Conservation (phyloP, 2,113 vertebrate genomes). For the Salvelinus alpinus region DNA sequence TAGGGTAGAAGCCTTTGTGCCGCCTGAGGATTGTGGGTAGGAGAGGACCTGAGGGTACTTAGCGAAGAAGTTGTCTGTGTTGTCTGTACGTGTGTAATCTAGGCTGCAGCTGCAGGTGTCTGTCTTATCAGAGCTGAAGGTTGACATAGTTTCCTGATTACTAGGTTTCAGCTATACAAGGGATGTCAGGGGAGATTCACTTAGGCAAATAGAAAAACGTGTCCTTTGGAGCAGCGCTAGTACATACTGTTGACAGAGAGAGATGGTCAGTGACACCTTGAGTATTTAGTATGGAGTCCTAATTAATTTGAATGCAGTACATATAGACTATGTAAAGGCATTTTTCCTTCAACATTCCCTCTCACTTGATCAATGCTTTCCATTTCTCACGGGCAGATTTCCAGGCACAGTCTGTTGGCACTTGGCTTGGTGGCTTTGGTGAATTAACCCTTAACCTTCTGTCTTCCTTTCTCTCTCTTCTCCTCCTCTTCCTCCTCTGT, state of each 20-base stretch:
- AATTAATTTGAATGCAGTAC: not conserved
- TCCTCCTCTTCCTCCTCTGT: constrained; percentile 8
- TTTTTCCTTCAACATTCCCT: constrained; percentile 3
- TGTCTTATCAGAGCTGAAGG: not conserved
- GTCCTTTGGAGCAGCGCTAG: constrained; percentile 5
- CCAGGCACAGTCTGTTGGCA: constrained; percentile 76
- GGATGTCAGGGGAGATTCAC: not conserved
- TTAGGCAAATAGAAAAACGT: constrained; percentile 27
- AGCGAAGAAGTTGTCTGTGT: constrained; percentile 47
- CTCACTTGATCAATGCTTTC: constrained; percentile 72
- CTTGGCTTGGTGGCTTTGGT: constrained; percentile 85
- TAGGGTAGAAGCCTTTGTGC: constrained; percentile 4
- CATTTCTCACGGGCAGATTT: constrained; percentile 66
- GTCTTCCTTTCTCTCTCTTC: constrained; percentile 84
- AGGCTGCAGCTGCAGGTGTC: constrained; percentile 33
- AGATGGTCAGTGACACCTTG: not conserved
- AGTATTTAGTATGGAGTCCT: not conserved
- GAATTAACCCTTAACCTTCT: constrained; percentile 90
- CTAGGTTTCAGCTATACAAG: too few species aligned
- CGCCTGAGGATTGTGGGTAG: not conserved
- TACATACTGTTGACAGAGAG: not conserved
- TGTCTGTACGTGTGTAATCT: constrained; percentile 36
- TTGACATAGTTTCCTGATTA: too few species aligned
- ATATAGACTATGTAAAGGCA: not conserved
- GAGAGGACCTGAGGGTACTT: constrained; percentile 36